Percentiles rank a stretch among this genome's conserved stretches.
These are phyloP conservation scores for Toxonevra muliebris DNA, from an alignment of 2,888 invertebrate genomes.

Conservation along the genomic window DNA sequence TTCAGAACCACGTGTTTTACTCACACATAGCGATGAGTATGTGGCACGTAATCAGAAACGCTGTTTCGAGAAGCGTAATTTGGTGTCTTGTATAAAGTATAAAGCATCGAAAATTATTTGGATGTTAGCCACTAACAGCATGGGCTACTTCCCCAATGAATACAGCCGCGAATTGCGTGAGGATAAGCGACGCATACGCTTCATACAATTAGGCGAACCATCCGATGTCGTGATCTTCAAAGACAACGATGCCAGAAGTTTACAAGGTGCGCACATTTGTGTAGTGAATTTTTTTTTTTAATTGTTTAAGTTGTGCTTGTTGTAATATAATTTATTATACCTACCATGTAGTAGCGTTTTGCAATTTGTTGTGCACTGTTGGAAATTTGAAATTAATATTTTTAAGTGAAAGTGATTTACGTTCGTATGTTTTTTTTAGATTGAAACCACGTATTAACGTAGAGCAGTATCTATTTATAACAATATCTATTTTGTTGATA, in stretches of 20 bases:
- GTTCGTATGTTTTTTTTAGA: too few species aligned
- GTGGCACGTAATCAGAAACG: slow-evolving; percentile 56
- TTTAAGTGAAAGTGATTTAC: too few species aligned
- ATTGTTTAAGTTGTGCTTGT: not conserved
- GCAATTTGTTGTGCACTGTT: too few species aligned
- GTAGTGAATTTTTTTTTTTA: not conserved
- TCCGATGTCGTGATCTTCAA: slow-evolving; percentile 53
- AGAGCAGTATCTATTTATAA: too few species aligned
- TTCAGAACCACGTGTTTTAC: slow-evolving; percentile 28
- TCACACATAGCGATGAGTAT: slow-evolving; percentile 55
- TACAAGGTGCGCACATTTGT: slow-evolving; percentile 51
- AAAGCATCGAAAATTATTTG: slow-evolving; percentile 57
- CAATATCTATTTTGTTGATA: too few species aligned
- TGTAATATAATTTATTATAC: not conserved
- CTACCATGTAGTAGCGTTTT: too few species aligned
- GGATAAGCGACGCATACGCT: slow-evolving; percentile 47
- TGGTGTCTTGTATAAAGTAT: slow-evolving; percentile 62
- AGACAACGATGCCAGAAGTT: slow-evolving; percentile 51
- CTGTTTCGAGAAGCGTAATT: slow-evolving; percentile 55
- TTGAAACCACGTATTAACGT: too few species aligned
- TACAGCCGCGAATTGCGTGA: slow-evolving; percentile 50
- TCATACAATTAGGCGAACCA: slow-evolving; percentile 59
- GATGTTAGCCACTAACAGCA: slow-evolving; percentile 59
- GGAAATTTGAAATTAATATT: too few species aligned
- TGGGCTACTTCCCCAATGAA: slow-evolving; percentile 60